phyloP scores from a whole-genome alignment of 2,797 vertebrate genomes.

The Gallirallus australis region DNA sequence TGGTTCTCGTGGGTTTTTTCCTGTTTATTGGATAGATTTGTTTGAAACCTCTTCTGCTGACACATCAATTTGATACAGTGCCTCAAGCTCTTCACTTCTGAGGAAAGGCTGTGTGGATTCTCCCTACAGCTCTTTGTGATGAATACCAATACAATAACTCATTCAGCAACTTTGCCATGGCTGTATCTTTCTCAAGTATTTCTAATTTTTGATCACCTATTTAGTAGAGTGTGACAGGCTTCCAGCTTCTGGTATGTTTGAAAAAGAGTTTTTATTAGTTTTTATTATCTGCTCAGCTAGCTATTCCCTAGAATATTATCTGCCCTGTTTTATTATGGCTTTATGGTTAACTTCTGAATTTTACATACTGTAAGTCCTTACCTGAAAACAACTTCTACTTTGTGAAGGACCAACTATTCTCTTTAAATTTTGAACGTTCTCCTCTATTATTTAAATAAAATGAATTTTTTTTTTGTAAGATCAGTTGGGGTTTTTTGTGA shows the following conservation, averaged over 20 bases:
- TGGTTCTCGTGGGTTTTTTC: conserved; percentile 33
- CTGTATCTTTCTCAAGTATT: neutral
- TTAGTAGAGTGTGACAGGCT: neutral
- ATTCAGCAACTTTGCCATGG: neutral
- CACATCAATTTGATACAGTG: neutral
- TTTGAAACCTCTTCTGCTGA: conserved; percentile 52
- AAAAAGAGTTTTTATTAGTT: neutral
- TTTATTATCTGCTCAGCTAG: neutral
- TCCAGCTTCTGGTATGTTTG: neutral
- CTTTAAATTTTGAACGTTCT: neutral
- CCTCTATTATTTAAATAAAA: neutral
- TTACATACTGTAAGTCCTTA: neutral
- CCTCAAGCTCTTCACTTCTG: neutral
- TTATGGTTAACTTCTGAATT: neutral
- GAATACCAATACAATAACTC: neutral
- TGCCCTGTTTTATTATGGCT: neutral
- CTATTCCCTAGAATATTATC: neutral
- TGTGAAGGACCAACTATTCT: neutral
- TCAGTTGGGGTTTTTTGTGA: rapidly evolving
- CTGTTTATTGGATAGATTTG: conserved; percentile 28
- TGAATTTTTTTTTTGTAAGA: neutral
- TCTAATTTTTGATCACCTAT: neutral
- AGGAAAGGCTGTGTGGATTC: conserved; percentile 8
- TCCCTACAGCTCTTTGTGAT: neutral
- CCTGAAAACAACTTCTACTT: neutral